phyloP scores from a whole-genome alignment of 2,888 invertebrate genomes.

The Caenorhabditis imperialis region DNA sequence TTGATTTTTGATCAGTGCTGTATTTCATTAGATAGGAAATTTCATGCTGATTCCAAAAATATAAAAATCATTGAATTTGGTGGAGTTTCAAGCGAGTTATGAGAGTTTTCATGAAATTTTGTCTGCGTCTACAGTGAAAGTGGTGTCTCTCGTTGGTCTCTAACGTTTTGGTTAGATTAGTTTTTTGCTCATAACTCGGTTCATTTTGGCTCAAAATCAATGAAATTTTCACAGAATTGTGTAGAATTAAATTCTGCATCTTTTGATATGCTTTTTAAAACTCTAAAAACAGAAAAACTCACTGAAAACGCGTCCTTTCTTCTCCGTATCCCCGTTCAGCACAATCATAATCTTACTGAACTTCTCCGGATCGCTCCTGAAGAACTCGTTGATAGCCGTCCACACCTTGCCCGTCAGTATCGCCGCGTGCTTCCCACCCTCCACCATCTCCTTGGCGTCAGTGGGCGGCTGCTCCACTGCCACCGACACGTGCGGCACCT shows the following conservation, averaged over 20 bases:
- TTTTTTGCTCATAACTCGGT: too few species aligned
- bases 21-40: too few species aligned
- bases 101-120: too few species aligned
- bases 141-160: too few species aligned
- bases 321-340: not conserved
- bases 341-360: conserved; percentile 4
- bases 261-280: not conserved
- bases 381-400: conserved; percentile 7
- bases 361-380: conserved; percentile 16
- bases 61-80: too few species aligned
- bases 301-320: conserved; percentile 26
- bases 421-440: not conserved
- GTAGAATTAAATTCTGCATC: conserved; percentile 1
- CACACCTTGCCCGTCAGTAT: not conserved
- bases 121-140: too few species aligned
- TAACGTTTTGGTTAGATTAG: too few species aligned
- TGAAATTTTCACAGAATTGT: conserved; percentile 1
- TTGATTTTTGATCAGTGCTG: too few species aligned
- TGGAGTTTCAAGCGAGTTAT: too few species aligned
- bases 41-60: too few species aligned
- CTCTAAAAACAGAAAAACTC: conserved; percentile 3
- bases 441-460: not conserved
- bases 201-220: not conserved
- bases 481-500: not conserved
- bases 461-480: not conserved